A percentile compares a stretch with the other conserved stretches of the same genome.
Evolutionary conservation across 2,888 invertebrate species (phyloP).

Genomic region (Phlogophora meticulosa): DNA sequence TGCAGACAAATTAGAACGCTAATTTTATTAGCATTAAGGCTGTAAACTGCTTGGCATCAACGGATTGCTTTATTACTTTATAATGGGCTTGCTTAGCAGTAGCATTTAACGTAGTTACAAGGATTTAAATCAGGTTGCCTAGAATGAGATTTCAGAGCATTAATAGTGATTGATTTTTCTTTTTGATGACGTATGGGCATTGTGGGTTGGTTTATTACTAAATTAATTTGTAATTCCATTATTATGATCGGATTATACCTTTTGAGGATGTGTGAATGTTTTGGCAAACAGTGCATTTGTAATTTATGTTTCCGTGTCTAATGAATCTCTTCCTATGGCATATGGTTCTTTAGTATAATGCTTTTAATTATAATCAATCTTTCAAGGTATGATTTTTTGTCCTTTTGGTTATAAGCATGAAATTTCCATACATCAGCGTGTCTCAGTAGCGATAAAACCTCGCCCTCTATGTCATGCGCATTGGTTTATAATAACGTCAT

Average conservation of each 20-base stretch:
- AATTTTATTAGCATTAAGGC: slow-evolving; percentile 86
- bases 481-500: slow-evolving; percentile 40
- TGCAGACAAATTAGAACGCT: slow-evolving; percentile 87
- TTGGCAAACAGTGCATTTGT: slow-evolving; percentile 39
- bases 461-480: slow-evolving; percentile 5
- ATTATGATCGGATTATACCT: slow-evolving; percentile 61
- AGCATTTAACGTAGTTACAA: slow-evolving; percentile 75
- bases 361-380: neutral
- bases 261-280: slow-evolving; percentile 54
- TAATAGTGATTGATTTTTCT: slow-evolving; percentile 65
- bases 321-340: slow-evolving; percentile 23
- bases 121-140: slow-evolving; percentile 69
- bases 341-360: slow-evolving; percentile 5
- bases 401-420: slow-evolving; percentile 2
- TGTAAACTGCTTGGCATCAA: slow-evolving; percentile 81
- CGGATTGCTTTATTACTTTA: slow-evolving; percentile 84
- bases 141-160: slow-evolving; percentile 65
- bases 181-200: slow-evolving; percentile 52
- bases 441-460: slow-evolving; percentile 17
- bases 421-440: slow-evolving; percentile 12
- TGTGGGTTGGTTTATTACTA: slow-evolving; percentile 57
- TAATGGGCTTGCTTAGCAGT: slow-evolving; percentile 82
- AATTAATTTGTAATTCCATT: slow-evolving; percentile 55
- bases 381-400: neutral
- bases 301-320: slow-evolving; percentile 46